A percentile compares a stretch with the other conserved stretches of the same genome.
Evolutionary conservation across 2,888 invertebrate species (phyloP).

Genomic region (Apantesis nais): DNA sequence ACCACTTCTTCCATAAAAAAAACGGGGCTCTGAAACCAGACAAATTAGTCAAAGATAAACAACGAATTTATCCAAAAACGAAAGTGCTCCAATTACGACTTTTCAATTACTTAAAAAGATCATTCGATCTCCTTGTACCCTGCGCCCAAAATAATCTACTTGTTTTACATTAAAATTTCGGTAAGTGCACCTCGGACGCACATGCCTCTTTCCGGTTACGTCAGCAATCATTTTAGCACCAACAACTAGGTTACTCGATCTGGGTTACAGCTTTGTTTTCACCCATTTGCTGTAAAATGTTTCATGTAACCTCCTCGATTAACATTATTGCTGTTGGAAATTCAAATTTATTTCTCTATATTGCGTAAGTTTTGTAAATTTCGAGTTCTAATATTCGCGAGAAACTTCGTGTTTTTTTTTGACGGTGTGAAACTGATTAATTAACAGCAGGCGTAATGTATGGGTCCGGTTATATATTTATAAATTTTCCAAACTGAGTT

Average conservation of each 20-base stretch:
- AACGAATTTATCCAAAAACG: background rate
- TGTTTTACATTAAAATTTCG: background rate
- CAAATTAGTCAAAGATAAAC: background rate
- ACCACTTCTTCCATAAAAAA: no score
- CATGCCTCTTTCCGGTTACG: conserved; percentile 33
- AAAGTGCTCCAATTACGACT: background rate
- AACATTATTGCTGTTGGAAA: conserved; percentile 18
- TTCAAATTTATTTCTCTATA: conserved; percentile 6
- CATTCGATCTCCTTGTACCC: conserved; percentile 7
- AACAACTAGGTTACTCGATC: conserved; percentile 38
- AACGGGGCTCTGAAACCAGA: no score
- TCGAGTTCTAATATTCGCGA: background rate
- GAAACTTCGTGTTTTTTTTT: background rate
- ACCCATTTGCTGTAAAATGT: conserved; percentile 51
- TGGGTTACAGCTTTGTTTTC: conserved; percentile 55
- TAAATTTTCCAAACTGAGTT: background rate
- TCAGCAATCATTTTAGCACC: conserved; percentile 44
- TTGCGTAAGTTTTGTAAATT: background rate
- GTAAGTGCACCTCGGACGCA: background rate
- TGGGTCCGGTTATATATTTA: background rate
- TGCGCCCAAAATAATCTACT: conserved; percentile 5
- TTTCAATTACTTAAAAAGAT: background rate
- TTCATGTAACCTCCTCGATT: conserved; percentile 39
- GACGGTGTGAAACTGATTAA: background rate
- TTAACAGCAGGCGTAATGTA: no score